Percentiles rank a stretch among this genome's conserved stretches.
Conservation (phyloP, 2,797 vertebrate species). For the Delichon dasypus region DNA sequence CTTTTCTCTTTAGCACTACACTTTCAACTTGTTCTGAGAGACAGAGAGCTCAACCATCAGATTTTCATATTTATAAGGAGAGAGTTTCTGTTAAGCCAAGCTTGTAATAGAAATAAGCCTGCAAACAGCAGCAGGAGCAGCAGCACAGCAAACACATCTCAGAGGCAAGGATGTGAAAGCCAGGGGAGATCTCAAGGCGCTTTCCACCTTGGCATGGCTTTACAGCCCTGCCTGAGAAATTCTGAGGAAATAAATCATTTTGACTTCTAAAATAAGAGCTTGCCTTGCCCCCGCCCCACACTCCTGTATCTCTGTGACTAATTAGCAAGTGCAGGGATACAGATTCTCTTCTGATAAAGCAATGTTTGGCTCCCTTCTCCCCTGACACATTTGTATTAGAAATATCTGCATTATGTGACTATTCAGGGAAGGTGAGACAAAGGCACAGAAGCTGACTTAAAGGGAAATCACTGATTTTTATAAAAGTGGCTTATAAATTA, state of each 20-base stretch:
- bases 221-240: neutral
- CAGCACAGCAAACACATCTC: neutral
- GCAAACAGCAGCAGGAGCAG: neutral
- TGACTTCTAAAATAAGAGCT: neutral
- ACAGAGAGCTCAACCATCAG: neutral
- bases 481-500: neutral
- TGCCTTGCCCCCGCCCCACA: accelerated
- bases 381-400: slow-evolving; percentile 33
- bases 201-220: neutral
- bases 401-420: slow-evolving; percentile 45
- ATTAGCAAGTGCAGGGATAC: neutral
- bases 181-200: neutral
- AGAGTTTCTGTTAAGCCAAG: slow-evolving; percentile 40
- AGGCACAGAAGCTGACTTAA: neutral
- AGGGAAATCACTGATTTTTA: slow-evolving; percentile 15
- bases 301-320: neutral
- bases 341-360: slow-evolving; percentile 18
- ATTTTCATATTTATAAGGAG: slow-evolving; percentile 59
- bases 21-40: neutral
- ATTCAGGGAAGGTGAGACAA: neutral
- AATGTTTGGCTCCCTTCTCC: neutral
- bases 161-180: neutral
- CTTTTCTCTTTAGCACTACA: neutral
- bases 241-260: neutral
- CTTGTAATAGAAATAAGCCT: neutral